phyloP scores from a whole-genome alignment of 2,888 invertebrate genomes.

The Eulithis testata region DNA sequence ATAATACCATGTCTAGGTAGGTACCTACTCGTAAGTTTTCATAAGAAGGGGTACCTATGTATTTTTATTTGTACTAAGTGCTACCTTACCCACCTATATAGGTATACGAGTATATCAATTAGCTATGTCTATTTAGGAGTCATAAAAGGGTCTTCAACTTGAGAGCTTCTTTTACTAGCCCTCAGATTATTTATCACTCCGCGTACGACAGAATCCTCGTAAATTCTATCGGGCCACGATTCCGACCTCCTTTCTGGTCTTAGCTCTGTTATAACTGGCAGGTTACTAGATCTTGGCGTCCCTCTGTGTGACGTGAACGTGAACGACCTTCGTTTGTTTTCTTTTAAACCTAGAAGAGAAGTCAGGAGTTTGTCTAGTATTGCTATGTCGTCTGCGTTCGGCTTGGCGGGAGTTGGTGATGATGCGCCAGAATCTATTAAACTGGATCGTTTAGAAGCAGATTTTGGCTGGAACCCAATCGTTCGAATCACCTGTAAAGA shows the following conservation, averaged over 20 bases:
- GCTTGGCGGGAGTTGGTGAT: constrained; percentile 56
- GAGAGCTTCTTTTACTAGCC: constrained; percentile 63
- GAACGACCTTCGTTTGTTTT: constrained; percentile 60
- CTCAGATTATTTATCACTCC: constrained; percentile 71
- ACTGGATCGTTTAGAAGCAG: constrained; percentile 64
- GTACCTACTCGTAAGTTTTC: too few species aligned
- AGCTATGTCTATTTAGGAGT: constrained; percentile 62
- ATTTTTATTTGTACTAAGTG: too few species aligned
- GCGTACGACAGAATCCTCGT: constrained; percentile 71
- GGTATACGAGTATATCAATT: too few species aligned
- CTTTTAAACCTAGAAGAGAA: constrained; percentile 82
- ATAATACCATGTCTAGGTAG: too few species aligned
- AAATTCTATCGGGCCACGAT: constrained; percentile 76
- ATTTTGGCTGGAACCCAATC: constrained; percentile 63
- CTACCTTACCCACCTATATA: too few species aligned
- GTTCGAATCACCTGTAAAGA: constrained; percentile 64
- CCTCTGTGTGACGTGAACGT: constrained; percentile 68
- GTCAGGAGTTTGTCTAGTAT: constrained; percentile 87
- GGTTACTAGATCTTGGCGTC: constrained; percentile 67
- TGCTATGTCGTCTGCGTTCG: constrained; percentile 85
- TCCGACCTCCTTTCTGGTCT: constrained; percentile 60
- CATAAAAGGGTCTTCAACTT: constrained; percentile 70
- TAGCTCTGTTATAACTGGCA: constrained; percentile 59
- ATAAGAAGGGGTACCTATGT: too few species aligned
- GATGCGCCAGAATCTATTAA: constrained; percentile 60